phyloP scores from a whole-genome alignment of 2,113 vertebrate genomes.

The Pedionomus torquatus region DNA sequence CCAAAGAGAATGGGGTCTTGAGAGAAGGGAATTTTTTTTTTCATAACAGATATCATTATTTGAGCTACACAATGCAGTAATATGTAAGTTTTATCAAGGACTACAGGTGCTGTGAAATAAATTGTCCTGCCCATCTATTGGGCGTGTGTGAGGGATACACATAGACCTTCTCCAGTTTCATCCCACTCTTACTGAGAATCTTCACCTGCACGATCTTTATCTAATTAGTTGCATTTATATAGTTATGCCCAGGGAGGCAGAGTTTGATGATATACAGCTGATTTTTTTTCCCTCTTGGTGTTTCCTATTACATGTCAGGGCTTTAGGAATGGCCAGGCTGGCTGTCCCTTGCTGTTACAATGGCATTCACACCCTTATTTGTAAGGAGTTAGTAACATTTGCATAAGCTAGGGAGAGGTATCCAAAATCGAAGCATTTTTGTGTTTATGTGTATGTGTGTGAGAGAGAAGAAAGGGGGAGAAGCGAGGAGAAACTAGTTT shows the following conservation, averaged over 20 bases:
- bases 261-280: not conserved
- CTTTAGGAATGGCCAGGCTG: not conserved
- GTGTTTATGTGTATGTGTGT: not conserved
- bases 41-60: not conserved
- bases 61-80: not conserved
- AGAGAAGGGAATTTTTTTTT: not conserved
- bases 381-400: not conserved
- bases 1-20: not conserved
- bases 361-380: not conserved
- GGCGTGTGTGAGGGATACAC: accelerated
- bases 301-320: not conserved
- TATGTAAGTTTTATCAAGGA: not conserved
- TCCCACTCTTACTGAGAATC: not conserved
- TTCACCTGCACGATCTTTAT: not conserved
- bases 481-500: not conserved
- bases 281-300: not conserved
- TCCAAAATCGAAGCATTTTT: not conserved
- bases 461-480: not conserved
- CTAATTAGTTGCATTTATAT: accelerated
- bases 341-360: not conserved
- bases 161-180: not conserved
- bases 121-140: not conserved
- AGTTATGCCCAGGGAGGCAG: not conserved
- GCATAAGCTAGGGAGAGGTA: not conserved
- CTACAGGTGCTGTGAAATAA: not conserved